A percentile compares a stretch with the other conserved stretches of the same genome.
Conservation (phyloP, 2,113 vertebrate species). For the Cavia aperea region DNA sequence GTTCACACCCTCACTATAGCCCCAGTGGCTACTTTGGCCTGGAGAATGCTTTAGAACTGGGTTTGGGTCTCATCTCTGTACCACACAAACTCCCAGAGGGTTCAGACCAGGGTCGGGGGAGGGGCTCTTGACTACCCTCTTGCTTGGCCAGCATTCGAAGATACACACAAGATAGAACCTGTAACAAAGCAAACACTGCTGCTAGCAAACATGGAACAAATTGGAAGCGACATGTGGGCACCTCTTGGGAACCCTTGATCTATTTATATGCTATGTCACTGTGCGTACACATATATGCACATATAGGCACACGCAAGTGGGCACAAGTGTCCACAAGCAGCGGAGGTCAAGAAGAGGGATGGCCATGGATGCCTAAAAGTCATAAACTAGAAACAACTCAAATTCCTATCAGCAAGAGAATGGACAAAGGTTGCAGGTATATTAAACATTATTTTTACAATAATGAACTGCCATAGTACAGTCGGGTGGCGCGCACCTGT, state of each 20-base stretch:
- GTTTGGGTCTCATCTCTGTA: background rate
- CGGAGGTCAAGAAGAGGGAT: background rate
- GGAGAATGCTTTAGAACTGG: background rate
- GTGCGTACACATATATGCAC: background rate
- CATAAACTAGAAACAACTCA: background rate
- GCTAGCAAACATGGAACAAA: background rate
- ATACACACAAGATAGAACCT: background rate
- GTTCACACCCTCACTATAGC: background rate
- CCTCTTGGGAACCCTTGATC: conserved; percentile 6
- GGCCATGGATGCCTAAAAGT: background rate
- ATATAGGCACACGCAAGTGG: background rate
- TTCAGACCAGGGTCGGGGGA: background rate
- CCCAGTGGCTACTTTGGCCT: background rate
- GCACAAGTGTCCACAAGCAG: background rate
- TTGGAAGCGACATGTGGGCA: background rate
- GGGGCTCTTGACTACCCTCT: background rate
- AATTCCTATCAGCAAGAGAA: background rate
- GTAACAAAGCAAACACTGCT: background rate
- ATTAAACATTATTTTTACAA: background rate
- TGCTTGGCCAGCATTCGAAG: background rate
- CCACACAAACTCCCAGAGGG: background rate
- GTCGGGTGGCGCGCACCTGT: background rate
- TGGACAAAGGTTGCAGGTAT: background rate
- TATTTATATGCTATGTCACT: background rate
- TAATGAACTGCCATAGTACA: background rate